A percentile compares a stretch with the other conserved stretches of the same genome.
Evolutionary conservation across 1,140 invertebrate genomes (phyloP).

Genomic region (Sinonovacula constricta): DNA sequence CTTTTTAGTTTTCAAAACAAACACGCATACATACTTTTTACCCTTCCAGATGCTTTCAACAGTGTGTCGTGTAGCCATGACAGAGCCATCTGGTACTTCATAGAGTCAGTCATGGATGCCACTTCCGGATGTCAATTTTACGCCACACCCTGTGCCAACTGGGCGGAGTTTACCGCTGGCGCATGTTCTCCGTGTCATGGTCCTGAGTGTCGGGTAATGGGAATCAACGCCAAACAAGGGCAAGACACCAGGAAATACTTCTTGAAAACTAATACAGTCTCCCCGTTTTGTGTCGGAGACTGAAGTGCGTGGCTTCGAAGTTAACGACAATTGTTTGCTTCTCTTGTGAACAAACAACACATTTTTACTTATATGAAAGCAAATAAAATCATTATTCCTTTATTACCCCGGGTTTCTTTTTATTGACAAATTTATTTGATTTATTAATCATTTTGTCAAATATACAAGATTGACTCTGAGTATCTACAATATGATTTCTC

Average conservation of each 20-base stretch:
- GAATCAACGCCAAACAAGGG: conserved; percentile 87
- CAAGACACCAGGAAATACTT: conserved; percentile 58
- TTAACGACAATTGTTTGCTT: too few species aligned
- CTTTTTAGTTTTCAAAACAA: too few species aligned
- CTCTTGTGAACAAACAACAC: too few species aligned
- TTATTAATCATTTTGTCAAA: too few species aligned
- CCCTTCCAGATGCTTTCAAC: conserved; percentile 45
- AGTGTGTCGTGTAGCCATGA: conserved; percentile 90
- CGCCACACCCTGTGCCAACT: conserved; percentile 81
- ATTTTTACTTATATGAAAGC: too few species aligned
- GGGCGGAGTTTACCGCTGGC: conserved; percentile 85
- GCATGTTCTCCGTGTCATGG: conserved; percentile 86
- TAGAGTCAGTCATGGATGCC: conserved; percentile 90
- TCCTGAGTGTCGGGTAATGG: conserved; percentile 85
- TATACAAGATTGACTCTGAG: too few species aligned
- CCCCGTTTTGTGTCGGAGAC: conserved; percentile 54
- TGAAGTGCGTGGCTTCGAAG: too few species aligned
- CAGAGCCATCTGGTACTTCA: conserved; percentile 91
- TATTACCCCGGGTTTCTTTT: too few species aligned
- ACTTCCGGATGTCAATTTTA: conserved; percentile 84
- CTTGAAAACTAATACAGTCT: conserved; percentile 31
- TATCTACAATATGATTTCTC: too few species aligned
- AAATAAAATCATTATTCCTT: too few species aligned
- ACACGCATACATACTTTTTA: too few species aligned
- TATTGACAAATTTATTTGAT: too few species aligned